These are phyloP conservation scores for Pristionchus entomophagus DNA, from an alignment of 2,888 invertebrate species.

Conservation along the genomic window DNA sequence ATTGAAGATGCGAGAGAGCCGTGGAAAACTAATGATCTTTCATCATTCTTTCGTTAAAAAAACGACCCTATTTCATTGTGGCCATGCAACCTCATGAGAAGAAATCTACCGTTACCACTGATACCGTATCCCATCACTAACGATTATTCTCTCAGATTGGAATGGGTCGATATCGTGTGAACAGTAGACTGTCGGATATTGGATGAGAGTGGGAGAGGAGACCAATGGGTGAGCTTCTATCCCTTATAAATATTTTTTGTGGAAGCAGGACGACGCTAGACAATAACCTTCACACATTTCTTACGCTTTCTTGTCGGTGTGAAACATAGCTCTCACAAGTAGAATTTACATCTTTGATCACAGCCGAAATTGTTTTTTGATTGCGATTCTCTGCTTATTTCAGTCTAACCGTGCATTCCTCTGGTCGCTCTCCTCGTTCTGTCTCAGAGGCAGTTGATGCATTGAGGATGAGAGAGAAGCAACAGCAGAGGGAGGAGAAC, in stretches of 20 bases:
- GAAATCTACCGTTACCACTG: no score
- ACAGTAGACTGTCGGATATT: not conserved
- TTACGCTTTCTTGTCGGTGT: not conserved
- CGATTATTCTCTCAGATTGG: not conserved
- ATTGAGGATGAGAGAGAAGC: conserved; percentile 6
- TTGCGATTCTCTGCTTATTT: not conserved
- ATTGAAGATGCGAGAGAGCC: no score
- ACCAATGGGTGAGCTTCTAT: not conserved
- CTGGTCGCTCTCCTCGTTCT: conserved; percentile 2
- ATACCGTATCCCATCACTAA: no score
- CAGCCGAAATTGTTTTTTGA: no score
- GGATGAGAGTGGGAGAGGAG: not conserved
- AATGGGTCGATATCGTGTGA: not conserved
- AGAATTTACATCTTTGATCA: not conserved
- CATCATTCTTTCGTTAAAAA: no score
- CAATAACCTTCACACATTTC: not conserved
- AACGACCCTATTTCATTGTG: no score
- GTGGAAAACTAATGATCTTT: no score
- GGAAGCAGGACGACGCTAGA: not conserved
- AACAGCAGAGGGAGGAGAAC: conserved; percentile 3
- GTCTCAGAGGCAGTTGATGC: conserved; percentile 42
- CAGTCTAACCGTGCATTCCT: not conserved
- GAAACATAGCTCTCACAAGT: not conserved
- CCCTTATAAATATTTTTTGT: no score
- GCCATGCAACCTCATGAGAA: not conserved